phyloP scores from a whole-genome alignment of 2,797 vertebrate genomes.

The Melanogrammus aeglefinus region DNA sequence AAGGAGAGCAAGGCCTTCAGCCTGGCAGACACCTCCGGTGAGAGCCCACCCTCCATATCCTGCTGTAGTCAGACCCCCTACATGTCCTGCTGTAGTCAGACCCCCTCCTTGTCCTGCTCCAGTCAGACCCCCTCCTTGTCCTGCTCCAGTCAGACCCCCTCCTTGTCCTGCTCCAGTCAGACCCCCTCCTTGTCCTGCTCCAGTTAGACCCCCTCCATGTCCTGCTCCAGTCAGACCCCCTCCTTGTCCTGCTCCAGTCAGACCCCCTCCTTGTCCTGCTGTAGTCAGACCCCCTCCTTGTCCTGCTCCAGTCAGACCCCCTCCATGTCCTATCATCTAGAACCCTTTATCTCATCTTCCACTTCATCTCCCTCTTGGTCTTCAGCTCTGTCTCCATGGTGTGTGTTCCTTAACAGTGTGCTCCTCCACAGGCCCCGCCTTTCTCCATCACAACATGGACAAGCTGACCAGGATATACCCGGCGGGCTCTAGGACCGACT shows the following conservation, averaged over 20 bases:
- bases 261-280: not conserved
- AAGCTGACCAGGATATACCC: constrained; percentile 95
- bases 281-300: not conserved
- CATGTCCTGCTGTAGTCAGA: no score
- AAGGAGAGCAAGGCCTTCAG: constrained; percentile 85
- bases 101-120: no score
- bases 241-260: no score
- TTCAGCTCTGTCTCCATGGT: not conserved
- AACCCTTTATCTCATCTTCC: not conserved
- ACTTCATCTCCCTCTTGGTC: not conserved
- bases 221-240: not conserved
- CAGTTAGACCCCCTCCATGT: not conserved
- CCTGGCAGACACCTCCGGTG: constrained; percentile 84
- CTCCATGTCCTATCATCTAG: no score
- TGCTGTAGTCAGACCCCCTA: not conserved
- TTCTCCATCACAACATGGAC: constrained; percentile 83
- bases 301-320: no score
- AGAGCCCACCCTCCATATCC: not conserved
- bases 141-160: no score
- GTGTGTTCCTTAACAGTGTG: not conserved
- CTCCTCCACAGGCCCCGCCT: constrained; percentile 67
- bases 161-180: not conserved
- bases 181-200: no score
- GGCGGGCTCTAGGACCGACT: constrained; percentile 88
- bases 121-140: no score